These are phyloP conservation scores for Halcyon malimbica DNA, from an alignment of 2,113 vertebrate genomes.

Conservation along the genomic window DNA sequence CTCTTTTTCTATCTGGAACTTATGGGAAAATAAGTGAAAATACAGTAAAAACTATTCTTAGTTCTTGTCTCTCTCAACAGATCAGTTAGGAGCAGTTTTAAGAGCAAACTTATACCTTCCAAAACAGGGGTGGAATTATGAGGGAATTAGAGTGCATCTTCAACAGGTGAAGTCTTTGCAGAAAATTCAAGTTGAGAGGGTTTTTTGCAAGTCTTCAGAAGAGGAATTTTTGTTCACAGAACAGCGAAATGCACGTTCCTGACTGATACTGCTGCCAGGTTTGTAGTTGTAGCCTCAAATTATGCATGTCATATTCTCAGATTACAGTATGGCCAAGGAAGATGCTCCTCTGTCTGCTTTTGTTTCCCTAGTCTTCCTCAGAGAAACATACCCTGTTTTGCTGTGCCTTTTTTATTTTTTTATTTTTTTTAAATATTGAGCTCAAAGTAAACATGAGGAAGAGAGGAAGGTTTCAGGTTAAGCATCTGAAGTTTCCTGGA, in stretches of 20 bases:
- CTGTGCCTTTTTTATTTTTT: not conserved
- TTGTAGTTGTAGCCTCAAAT: not conserved
- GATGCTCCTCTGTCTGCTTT: not conserved
- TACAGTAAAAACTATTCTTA: not conserved
- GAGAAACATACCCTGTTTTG: not conserved
- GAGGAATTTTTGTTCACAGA: not conserved
- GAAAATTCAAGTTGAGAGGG: not conserved
- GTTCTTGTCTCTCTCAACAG: not conserved
- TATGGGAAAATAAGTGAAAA: not conserved
- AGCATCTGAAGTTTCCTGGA: not conserved
- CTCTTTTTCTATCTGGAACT: not conserved
- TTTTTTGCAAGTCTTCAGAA: not conserved
- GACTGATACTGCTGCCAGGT: not conserved
- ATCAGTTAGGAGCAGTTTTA: not conserved
- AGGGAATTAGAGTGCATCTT: not conserved
- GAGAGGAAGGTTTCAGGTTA: not conserved
- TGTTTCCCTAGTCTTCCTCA: not conserved
- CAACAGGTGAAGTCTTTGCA: not conserved
- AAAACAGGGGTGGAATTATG: not conserved
- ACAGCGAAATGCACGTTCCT: not conserved
- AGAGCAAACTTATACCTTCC: not conserved
- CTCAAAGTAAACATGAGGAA: not conserved
- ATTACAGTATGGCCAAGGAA: not conserved
- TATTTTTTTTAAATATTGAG: not conserved
- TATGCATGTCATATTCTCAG: not conserved